Evolutionary conservation across 2,888 invertebrate species (phyloP).

Genomic region (Habroteleia sp.): DNA sequence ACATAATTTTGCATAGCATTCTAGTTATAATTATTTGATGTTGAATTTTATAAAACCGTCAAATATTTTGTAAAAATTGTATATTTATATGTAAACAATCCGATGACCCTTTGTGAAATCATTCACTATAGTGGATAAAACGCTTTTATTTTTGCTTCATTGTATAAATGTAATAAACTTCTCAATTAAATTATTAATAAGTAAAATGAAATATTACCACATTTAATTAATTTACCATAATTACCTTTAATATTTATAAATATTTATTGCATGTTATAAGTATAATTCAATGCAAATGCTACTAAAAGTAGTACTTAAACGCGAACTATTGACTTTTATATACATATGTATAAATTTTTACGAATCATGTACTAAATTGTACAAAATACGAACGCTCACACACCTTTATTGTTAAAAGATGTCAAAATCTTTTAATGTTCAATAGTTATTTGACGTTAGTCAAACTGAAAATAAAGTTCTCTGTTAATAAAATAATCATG

Average conservation of each 20-base stretch:
- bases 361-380: conserved; percentile 1
- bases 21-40: conserved; percentile 9
- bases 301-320: conserved; percentile 14
- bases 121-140: conserved; percentile 1
- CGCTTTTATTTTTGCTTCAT: conserved; percentile 1
- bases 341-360: conserved; percentile 4
- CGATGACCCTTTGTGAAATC: conserved; percentile 2
- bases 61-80: conserved; percentile 32
- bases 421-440: conserved; percentile 12
- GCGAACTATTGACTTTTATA: background rate
- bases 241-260: conserved; percentile 9
- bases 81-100: conserved; percentile 2
- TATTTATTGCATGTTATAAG: conserved; percentile 26
- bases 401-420: conserved; percentile 10
- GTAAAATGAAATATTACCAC: conserved; percentile 1
- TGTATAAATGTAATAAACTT: conserved; percentile 32
- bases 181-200: conserved; percentile 13
- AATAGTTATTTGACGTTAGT: conserved; percentile 14
- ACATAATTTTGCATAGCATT: conserved; percentile 27
- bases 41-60: conserved; percentile 16
- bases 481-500: conserved; percentile 11
- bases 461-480: conserved; percentile 3
- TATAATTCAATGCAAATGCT: background rate
- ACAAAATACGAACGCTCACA: conserved; percentile 5
- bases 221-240: conserved; percentile 15